These are phyloP conservation scores for Ochlodes sylvanus DNA, from an alignment of 2,888 invertebrate genomes.

Conservation along the genomic window DNA sequence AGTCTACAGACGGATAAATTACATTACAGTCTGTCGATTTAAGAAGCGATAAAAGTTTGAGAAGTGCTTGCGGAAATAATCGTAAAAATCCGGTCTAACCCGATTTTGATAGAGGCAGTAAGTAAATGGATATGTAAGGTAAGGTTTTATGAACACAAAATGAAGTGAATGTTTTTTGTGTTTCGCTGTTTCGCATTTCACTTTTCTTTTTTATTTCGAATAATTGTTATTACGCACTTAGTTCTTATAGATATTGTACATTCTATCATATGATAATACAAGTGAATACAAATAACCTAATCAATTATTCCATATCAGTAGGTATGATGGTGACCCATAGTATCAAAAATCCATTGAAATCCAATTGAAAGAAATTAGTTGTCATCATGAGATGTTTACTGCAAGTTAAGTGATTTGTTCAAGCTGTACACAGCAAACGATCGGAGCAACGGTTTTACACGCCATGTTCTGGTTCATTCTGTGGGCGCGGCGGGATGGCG, in stretches of 20 bases:
- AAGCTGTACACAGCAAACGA: not conserved
- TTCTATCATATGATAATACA: no score
- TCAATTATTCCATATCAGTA: no score
- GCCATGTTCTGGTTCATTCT: constrained; percentile 6
- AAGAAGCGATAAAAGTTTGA: constrained; percentile 58
- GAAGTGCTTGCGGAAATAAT: constrained; percentile 53
- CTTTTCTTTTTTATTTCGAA: not conserved
- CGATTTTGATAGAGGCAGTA: constrained; percentile 44
- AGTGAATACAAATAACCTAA: no score
- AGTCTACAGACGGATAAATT: constrained; percentile 57
- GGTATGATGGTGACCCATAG: no score
- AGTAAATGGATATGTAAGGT: constrained; percentile 41
- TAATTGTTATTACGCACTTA: no score
- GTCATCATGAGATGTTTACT: no score
- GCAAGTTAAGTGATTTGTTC: not conserved
- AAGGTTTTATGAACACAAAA: constrained; percentile 42
- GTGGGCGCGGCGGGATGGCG: not conserved
- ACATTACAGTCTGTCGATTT: constrained; percentile 58
- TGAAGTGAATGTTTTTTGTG: constrained; percentile 18
- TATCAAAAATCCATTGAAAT: no score
- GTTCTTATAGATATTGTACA: no score
- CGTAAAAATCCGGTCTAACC: constrained; percentile 45
- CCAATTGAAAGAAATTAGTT: no score
- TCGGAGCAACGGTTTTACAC: not conserved
- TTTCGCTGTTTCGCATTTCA: not conserved